Evolutionary conservation across 2,797 vertebrate genomes (phyloP).

Genomic region (Scarus forsteni): DNA sequence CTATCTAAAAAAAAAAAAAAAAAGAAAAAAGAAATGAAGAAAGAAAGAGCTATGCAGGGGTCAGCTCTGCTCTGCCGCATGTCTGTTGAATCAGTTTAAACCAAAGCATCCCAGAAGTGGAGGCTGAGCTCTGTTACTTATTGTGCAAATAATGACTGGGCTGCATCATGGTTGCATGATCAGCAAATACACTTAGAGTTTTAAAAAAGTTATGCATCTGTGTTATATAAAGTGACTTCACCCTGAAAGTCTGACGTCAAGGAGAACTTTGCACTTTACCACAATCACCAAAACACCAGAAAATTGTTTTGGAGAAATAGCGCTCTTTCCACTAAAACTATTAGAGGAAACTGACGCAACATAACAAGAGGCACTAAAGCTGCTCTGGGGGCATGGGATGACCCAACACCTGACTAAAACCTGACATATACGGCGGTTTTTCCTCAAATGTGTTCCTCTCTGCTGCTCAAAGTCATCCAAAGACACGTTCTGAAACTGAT

Average conservation of each 20-base stretch:
- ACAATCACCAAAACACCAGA: neutral
- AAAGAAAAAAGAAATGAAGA: conserved; percentile 20
- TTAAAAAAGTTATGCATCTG: too few species aligned
- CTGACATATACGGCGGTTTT: neutral
- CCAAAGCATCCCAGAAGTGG: conserved; percentile 35
- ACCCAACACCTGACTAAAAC: neutral
- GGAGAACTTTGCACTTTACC: neutral
- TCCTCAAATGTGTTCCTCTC: conserved; percentile 1
- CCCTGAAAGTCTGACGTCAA: too few species aligned
- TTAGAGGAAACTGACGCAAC: neutral
- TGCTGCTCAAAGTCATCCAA: conserved; percentile 6
- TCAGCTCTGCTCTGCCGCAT: conserved; percentile 43
- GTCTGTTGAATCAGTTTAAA: conserved; percentile 25
- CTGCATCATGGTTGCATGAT: conserved; percentile 1
- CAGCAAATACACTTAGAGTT: too few species aligned
- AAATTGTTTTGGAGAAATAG: neutral
- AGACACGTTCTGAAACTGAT: neutral
- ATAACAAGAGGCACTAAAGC: neutral
- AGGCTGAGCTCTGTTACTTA: conserved; percentile 20
- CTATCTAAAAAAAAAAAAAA: conserved; percentile 26
- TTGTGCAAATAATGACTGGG: conserved; percentile 12
- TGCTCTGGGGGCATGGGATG: neutral
- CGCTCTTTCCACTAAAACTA: neutral
- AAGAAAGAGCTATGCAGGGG: conserved; percentile 26
- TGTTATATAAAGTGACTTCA: too few species aligned